A percentile compares a stretch with the other conserved stretches of the same genome.
These are phyloP conservation scores for Serranus cabrilla DNA, from an alignment of 2,797 vertebrate genomes.

Conservation along the genomic window DNA sequence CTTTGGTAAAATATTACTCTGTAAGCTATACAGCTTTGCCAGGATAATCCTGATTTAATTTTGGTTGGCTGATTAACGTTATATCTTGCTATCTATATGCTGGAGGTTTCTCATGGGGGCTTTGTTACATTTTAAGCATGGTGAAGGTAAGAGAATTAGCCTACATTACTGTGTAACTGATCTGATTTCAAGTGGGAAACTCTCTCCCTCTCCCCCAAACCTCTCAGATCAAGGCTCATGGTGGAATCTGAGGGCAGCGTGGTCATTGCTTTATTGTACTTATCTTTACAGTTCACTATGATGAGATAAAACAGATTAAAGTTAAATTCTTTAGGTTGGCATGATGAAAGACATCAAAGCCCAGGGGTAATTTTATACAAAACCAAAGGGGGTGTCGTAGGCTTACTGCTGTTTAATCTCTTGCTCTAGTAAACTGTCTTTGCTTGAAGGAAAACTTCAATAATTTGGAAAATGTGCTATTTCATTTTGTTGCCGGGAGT, in stretches of 20 bases:
- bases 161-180: constrained; percentile 70
- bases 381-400: not conserved
- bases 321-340: constrained; percentile 41
- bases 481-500: not conserved
- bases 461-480: not conserved
- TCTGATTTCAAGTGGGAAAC: constrained; percentile 65
- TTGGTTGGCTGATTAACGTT: constrained; percentile 73
- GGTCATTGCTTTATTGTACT: constrained; percentile 37
- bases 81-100: constrained; percentile 70
- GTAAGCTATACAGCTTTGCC: constrained; percentile 56
- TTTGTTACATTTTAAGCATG: constrained; percentile 62
- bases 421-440: not conserved
- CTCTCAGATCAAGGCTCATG: constrained; percentile 36
- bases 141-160: constrained; percentile 60
- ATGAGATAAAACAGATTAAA: constrained; percentile 50
- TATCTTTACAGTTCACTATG: constrained; percentile 30
- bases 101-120: constrained; percentile 68
- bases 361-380: constrained; percentile 20
- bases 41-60: constrained; percentile 84
- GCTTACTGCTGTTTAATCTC: constrained; percentile 3
- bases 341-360: constrained; percentile 47
- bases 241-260: constrained; percentile 30
- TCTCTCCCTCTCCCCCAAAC: constrained; percentile 18
- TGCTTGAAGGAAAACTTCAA: not conserved
- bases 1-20: constrained; percentile 65